phyloP scores from a whole-genome alignment of 2,113 vertebrate genomes.

The Esox niger region DNA sequence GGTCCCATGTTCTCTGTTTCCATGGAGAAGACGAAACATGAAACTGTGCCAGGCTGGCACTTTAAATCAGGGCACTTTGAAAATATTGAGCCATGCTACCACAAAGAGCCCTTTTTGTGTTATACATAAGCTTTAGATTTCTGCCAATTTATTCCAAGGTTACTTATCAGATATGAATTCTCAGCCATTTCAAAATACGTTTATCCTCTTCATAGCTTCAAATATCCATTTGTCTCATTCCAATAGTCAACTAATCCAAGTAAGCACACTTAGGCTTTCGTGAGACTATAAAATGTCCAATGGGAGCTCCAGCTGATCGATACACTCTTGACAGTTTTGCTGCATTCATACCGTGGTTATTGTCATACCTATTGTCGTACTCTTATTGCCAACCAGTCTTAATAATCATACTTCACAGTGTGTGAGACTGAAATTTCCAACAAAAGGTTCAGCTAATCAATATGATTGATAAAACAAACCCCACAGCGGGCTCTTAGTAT shows the following conservation, averaged over 20 bases:
- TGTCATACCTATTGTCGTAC: too few species aligned
- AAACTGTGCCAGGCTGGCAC: constrained; percentile 15
- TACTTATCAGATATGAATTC: not conserved
- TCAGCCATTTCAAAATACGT: not conserved
- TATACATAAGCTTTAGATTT: not conserved
- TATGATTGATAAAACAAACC: not conserved
- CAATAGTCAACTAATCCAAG: not conserved
- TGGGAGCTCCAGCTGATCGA: not conserved
- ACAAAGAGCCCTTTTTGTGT: not conserved
- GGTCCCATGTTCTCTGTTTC: not conserved
- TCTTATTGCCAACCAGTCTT: not conserved
- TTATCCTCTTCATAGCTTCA: not conserved
- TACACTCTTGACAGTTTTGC: too few species aligned
- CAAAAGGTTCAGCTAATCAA: not conserved
- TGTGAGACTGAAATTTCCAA: not conserved
- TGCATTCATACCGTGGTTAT: too few species aligned
- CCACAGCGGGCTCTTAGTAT: not conserved
- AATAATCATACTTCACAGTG: constrained; percentile 1
- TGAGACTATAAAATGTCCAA: not conserved
- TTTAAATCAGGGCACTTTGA: constrained; percentile 7
- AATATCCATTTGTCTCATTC: not conserved
- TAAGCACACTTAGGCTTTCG: not conserved
- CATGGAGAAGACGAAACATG: not conserved
- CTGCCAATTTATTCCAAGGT: not conserved
- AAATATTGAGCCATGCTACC: not conserved